A percentile compares a stretch with the other conserved stretches of the same genome.
Conservation (phyloP, 2,888 invertebrate species). For the Ormyrus labotus region DNA sequence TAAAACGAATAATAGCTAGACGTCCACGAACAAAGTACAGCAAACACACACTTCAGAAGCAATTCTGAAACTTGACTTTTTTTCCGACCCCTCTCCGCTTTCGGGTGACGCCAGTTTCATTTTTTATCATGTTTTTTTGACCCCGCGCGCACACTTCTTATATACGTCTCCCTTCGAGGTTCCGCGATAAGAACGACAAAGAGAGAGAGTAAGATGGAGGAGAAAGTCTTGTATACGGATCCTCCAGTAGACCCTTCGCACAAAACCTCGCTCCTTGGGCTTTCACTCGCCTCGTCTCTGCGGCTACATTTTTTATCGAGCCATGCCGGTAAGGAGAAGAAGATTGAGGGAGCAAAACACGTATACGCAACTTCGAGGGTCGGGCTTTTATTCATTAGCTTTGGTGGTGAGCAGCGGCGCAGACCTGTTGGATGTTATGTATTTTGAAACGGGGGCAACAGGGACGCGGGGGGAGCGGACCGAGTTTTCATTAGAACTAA, state of each 20-base stretch:
- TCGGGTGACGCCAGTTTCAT: conserved; percentile 6
- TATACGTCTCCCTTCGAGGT: background rate
- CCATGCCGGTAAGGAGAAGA: background rate
- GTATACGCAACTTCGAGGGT: conserved; percentile 51
- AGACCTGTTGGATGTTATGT: conserved; percentile 41
- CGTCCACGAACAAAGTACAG: too few species aligned
- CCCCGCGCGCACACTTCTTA: background rate
- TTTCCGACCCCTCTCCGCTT: too few species aligned
- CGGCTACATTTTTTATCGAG: conserved; percentile 45
- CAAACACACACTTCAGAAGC: too few species aligned
- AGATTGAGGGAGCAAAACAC: background rate
- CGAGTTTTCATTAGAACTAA: conserved; percentile 48
- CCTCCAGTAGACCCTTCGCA: background rate
- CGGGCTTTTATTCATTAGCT: conserved; percentile 37
- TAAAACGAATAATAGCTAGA: too few species aligned
- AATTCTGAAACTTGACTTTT: too few species aligned
- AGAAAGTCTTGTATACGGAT: background rate
- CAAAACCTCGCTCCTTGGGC: background rate
- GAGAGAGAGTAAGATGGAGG: too few species aligned
- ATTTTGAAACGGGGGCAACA: background rate
- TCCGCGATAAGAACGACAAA: conserved; percentile 29
- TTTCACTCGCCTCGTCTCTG: background rate
- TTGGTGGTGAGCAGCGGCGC: conserved; percentile 1
- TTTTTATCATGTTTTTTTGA: conserved; percentile 31
- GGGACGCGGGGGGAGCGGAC: background rate